Evolutionary conservation across 2,113 vertebrate species (phyloP), one percentile per base, ranked within the genome.

Genomic region (Festucalex cinctus): DNA sequence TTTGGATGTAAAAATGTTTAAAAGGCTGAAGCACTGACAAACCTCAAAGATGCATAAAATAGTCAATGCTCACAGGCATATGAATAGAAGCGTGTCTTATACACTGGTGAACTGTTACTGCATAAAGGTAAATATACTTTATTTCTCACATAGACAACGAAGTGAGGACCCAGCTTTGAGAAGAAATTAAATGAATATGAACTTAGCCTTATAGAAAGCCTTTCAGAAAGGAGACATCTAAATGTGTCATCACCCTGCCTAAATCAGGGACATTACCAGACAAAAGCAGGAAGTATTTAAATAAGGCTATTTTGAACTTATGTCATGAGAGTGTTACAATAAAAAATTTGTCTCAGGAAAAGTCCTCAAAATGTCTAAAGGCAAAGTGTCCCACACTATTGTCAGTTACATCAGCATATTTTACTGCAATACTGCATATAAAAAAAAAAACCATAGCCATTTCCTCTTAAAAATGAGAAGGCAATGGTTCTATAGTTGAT

Each of bases 31-130:
- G 0, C 22, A 32, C 26, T 9, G 54, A 61, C 39, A 66, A 2
- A 57, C 36, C 49, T 65, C 17, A 7, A 60, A 57, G 58, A 67
- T 41, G 35, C 43, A 36, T 62, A 37, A 58, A 68, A 5, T 36
- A 44, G 65, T 58, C 62, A 26, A 12, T 35, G 16, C 9, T 65
- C 68, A 41, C 6, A 51, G 46, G 61, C 44, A 26, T 20, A 6
- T 20, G 28, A 63, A 63, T 13, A 56, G 13, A 51, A 36, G 32
- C 37, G 36, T 60, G 28, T 32, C 12, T 32, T 60, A 20, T 17
- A 65, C 24, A 14, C 62, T 9, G 20, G 48, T n/a, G 17, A 59
- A 13, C 3, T 32, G 41, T 41, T 35, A 43, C 17, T 32, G 28
- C 28, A 60, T 9, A 69, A 60, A 65, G 24, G 7, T 44, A 32